Percentiles rank a stretch among this genome's conserved stretches.
These are phyloP conservation scores for Gallinago solitaria DNA, from an alignment of 2,797 vertebrate species.

Conservation along the genomic window DNA sequence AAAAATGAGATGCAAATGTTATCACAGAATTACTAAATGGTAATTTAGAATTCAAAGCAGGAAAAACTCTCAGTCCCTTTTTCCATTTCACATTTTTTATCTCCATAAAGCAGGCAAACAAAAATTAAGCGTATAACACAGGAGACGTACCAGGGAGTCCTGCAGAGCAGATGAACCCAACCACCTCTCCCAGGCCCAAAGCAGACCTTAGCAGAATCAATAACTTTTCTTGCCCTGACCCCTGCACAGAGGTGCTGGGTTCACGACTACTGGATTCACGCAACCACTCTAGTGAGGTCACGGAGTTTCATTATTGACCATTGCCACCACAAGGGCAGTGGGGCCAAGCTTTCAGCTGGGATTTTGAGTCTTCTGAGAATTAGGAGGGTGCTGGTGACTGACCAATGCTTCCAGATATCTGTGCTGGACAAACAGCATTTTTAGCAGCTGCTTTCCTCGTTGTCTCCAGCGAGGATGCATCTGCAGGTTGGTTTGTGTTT, in stretches of 20 bases:
- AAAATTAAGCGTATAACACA: not conserved
- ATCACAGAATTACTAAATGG: not conserved
- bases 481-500: rapidly evolving
- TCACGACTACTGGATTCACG: too few species aligned
- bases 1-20: not conserved
- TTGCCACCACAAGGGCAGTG: not conserved
- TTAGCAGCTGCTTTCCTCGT: not conserved
- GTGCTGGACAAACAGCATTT: rapidly evolving
- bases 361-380: not conserved
- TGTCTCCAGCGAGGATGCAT: rapidly evolving
- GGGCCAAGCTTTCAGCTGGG: not conserved
- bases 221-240: not conserved
- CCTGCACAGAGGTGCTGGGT: not conserved
- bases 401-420: too few species aligned
- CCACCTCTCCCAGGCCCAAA: not conserved
- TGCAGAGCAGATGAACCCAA: not conserved
- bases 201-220: not conserved
- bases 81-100: not conserved
- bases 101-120: not conserved
- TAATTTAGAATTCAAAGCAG: not conserved
- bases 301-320: not conserved
- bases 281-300: not conserved
- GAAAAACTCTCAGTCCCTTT: not conserved
- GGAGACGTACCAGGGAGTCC: not conserved
- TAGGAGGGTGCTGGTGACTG: not conserved